These are phyloP conservation scores for Danaus melanippus DNA, from an alignment of 1,140 invertebrate genomes.

Conservation along the genomic window DNA sequence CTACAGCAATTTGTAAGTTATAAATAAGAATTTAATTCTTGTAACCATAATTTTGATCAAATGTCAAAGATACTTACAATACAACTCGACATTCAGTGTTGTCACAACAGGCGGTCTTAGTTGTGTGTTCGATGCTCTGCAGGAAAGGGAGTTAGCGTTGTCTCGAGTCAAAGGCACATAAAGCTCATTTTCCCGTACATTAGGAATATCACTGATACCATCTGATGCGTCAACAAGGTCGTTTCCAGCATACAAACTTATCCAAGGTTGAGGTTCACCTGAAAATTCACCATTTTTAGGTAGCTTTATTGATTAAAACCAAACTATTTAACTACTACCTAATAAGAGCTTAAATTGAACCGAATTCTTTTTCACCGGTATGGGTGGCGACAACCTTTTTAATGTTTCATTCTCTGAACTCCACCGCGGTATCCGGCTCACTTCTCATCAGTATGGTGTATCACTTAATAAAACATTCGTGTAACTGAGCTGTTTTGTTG, in stretches of 20 bases:
- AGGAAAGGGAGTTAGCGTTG: conserved; percentile 75
- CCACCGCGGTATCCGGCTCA: no score
- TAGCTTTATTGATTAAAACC: no score
- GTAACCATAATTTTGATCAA: conserved; percentile 5
- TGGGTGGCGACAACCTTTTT: neutral
- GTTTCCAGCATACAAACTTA: conserved; percentile 80
- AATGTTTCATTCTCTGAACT: no score
- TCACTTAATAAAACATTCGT: no score
- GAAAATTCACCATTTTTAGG: conserved; percentile 4
- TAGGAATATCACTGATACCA: conserved; percentile 71
- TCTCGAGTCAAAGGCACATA: conserved; percentile 73
- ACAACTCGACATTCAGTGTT: conserved; percentile 55
- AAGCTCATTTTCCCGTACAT: conserved; percentile 76
- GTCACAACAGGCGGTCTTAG: conserved; percentile 71
- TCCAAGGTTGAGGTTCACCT: conserved; percentile 77
- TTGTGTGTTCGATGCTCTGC: conserved; percentile 80
- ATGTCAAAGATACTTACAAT: conserved; percentile 39
- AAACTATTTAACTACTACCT: neutral
- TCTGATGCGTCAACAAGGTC: conserved; percentile 80
- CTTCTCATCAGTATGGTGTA: no score
- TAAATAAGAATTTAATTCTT: neutral
- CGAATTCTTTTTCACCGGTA: conserved; percentile 5
- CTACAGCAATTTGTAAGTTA: no score
- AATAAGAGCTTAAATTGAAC: neutral
- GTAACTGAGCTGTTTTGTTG: no score